A percentile compares a stretch with the other conserved stretches of the same genome.
Conservation (phyloP, 2,797 vertebrate species). For the Amphiprion clarkii region DNA sequence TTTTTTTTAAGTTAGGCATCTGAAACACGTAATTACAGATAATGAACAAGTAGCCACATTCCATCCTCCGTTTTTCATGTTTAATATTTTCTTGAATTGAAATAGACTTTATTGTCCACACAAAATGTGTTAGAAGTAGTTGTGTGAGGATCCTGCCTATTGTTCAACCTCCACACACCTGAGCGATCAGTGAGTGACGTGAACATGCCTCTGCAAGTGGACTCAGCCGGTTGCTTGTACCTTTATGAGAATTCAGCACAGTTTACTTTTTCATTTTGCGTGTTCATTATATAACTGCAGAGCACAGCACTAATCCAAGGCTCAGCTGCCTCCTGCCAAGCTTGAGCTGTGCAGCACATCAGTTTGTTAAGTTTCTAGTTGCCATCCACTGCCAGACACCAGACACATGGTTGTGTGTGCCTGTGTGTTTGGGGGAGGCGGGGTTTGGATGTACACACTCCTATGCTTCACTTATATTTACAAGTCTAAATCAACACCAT, state of each 20-base stretch:
- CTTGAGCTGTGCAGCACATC: conserved; percentile 18
- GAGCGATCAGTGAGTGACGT: too few species aligned
- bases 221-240: conserved; percentile 60
- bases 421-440: background rate
- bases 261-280: conserved; percentile 84
- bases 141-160: too few species aligned
- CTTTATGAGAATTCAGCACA: conserved; percentile 76
- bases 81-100: background rate
- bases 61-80: too few species aligned
- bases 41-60: background rate
- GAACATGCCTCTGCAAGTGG: conserved; percentile 56
- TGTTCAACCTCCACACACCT: background rate
- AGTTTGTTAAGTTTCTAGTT: conserved; percentile 15
- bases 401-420: conserved; percentile 23
- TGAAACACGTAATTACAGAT: background rate
- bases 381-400: conserved; percentile 23
- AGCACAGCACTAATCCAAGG: conserved; percentile 70
- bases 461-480: conserved; percentile 3
- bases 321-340: conserved; percentile 47
- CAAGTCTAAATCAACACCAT: background rate
- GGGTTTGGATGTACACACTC: conserved; percentile 6
- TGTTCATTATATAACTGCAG: conserved; percentile 76
- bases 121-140: too few species aligned
- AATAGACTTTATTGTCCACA: background rate
- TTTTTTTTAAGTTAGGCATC: background rate